phyloP scores from a whole-genome alignment of 2,797 vertebrate genomes.

The Rhinogobio ventralis region DNA sequence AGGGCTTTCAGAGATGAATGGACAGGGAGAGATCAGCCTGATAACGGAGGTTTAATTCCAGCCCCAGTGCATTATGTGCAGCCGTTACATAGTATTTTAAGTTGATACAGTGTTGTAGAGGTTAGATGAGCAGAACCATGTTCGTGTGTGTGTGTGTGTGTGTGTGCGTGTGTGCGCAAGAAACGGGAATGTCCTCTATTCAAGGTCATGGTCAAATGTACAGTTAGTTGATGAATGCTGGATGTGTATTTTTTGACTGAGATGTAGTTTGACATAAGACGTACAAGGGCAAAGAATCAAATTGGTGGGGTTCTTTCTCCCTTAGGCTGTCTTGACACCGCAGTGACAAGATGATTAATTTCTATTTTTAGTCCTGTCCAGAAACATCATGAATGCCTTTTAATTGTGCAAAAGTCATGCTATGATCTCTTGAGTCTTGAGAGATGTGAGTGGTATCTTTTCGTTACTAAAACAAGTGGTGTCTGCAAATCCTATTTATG shows the following conservation, averaged over 20 bases:
- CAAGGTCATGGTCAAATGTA: slow-evolving; percentile 36
- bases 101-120: slow-evolving; percentile 19
- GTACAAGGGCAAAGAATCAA: not conserved
- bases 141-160: slow-evolving; percentile 17
- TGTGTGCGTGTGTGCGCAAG: not conserved
- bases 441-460: not conserved
- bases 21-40: slow-evolving; percentile 25
- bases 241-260: slow-evolving; percentile 33
- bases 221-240: not conserved
- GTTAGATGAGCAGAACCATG: not conserved
- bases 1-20: slow-evolving; percentile 25
- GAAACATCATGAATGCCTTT: slow-evolving; percentile 11
- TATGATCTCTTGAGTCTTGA: not conserved
- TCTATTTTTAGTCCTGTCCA: slow-evolving; percentile 37
- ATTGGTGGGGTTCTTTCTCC: slow-evolving; percentile 15
- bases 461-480: not conserved
- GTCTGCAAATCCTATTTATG: not conserved
- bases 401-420: not conserved
- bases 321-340: slow-evolving; percentile 25
- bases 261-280: slow-evolving; percentile 23
- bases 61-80: slow-evolving; percentile 18
- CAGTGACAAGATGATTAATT: slow-evolving; percentile 40
- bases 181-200: slow-evolving; percentile 32
- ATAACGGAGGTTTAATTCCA: slow-evolving; percentile 41
- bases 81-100: not conserved